A percentile compares a stretch with the other conserved stretches of the same genome.
phyloP scores from a whole-genome alignment of 2,888 invertebrate genomes.

The Minunthozetes semirufus region DNA sequence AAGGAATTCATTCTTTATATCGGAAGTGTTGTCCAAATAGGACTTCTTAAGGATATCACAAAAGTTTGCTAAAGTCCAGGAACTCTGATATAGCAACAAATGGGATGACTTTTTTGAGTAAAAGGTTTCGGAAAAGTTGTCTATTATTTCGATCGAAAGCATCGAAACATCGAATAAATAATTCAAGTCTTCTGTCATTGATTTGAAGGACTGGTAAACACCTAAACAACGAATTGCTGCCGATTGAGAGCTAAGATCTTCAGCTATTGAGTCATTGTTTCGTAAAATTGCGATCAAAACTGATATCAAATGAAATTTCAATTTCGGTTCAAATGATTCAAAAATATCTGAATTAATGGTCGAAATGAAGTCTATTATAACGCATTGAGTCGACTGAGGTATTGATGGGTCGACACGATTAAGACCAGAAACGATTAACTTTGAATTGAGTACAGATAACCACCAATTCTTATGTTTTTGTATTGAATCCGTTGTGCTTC shows the following conservation, averaged over 20 bases:
- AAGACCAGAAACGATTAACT: not conserved
- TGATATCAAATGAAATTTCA: slow-evolving; percentile 27
- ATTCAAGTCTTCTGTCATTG: slow-evolving; percentile 19
- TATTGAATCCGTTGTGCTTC: not conserved
- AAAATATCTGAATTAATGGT: slow-evolving; percentile 2
- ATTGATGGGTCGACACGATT: not conserved
- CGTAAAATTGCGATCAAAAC: slow-evolving; percentile 22
- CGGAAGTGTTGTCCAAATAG: slow-evolving; percentile 14
- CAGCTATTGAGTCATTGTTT: not conserved
- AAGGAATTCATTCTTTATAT: not conserved
- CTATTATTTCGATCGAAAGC: slow-evolving; percentile 12
- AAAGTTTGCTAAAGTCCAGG: slow-evolving; percentile 35
- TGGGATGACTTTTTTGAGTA: slow-evolving; percentile 14
- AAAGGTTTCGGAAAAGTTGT: not conserved
- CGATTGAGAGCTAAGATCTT: slow-evolving; percentile 9
- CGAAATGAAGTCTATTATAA: slow-evolving; percentile 16
- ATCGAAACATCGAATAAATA: slow-evolving; percentile 32
- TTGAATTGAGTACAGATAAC: slow-evolving; percentile 1
- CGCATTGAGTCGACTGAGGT: not conserved
- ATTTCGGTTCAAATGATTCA: slow-evolving; percentile 16
- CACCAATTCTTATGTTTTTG: not conserved
- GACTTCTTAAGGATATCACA: slow-evolving; percentile 28
- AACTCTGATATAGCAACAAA: slow-evolving; percentile 30
- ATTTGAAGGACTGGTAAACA: slow-evolving; percentile 30
- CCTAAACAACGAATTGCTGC: slow-evolving; percentile 34